These are phyloP conservation scores for Macheiramphus alcinus DNA, from an alignment of 2,113 vertebrate species.

Conservation along the genomic window DNA sequence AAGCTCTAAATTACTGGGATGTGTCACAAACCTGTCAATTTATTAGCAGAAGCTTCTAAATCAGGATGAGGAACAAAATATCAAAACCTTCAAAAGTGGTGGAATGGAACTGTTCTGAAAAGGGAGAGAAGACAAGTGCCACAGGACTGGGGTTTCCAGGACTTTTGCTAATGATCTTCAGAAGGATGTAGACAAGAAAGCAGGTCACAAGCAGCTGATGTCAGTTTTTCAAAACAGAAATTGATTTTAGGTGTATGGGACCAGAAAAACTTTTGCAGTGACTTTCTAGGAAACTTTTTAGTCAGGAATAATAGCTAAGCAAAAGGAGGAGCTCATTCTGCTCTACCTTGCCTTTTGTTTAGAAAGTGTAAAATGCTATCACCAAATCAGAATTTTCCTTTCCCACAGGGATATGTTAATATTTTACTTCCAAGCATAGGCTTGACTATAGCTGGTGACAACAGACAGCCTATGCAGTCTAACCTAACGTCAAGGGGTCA, in stretches of 20 bases:
- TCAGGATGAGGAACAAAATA: conserved; percentile 27
- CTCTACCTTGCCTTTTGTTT: background rate
- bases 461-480: background rate
- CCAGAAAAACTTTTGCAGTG: background rate
- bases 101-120: background rate
- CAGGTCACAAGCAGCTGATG: background rate
- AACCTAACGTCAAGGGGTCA: background rate
- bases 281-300: background rate
- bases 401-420: background rate
- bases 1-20: conserved; percentile 26
- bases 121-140: background rate
- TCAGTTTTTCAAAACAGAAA: background rate
- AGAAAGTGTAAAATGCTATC: background rate
- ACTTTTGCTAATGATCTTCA: background rate
- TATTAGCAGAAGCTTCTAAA: conserved; percentile 57
- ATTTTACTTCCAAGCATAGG: background rate
- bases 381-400: background rate
- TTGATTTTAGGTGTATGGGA: background rate
- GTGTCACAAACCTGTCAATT: conserved; percentile 56
- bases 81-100: background rate
- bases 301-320: background rate
- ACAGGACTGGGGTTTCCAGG: background rate
- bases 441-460: background rate
- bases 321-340: background rate
- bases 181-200: background rate